phyloP scores from a whole-genome alignment of 2,888 invertebrate genomes.

The Thymelicus sylvestris region DNA sequence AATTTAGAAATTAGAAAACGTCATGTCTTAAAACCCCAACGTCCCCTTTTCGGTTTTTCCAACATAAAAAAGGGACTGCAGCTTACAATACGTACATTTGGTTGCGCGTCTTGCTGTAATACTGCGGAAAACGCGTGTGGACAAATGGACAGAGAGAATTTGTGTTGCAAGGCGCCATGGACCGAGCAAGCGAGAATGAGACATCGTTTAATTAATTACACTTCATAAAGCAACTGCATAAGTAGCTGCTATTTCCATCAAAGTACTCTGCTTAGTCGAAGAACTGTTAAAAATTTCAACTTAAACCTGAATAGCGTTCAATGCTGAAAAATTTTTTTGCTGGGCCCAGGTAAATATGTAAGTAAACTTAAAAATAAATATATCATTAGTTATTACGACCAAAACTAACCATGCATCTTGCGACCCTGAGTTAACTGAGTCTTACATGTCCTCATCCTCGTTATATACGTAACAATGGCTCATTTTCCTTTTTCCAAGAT shows the following conservation, averaged over 20 bases:
- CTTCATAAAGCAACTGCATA: background rate
- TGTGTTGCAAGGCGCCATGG: constrained; percentile 44
- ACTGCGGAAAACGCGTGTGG: constrained; percentile 34
- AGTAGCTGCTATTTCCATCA: too few species aligned
- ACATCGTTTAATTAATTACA: constrained; percentile 13
- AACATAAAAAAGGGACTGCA: background rate
- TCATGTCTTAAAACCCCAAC: constrained; percentile 5
- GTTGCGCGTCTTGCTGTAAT: constrained; percentile 28
- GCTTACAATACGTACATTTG: constrained; percentile 16
- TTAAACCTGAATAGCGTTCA: too few species aligned
- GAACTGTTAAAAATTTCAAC: too few species aligned
- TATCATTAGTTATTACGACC: too few species aligned
- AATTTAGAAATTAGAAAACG: background rate
- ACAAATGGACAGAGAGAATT: constrained; percentile 40
- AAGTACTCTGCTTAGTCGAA: too few species aligned
- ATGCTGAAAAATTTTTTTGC: too few species aligned
- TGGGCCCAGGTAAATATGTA: background rate
- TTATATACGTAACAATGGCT: too few species aligned
- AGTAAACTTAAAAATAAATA: too few species aligned
- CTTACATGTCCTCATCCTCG: too few species aligned
- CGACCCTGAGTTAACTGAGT: background rate
- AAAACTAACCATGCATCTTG: background rate
- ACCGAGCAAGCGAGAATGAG: constrained; percentile 38
- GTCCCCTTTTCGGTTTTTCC: constrained; percentile 5
- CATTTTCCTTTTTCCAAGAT: too few species aligned